These are phyloP conservation scores for Ptilodon capucinus DNA, from an alignment of 2,888 invertebrate genomes.

Conservation along the genomic window DNA sequence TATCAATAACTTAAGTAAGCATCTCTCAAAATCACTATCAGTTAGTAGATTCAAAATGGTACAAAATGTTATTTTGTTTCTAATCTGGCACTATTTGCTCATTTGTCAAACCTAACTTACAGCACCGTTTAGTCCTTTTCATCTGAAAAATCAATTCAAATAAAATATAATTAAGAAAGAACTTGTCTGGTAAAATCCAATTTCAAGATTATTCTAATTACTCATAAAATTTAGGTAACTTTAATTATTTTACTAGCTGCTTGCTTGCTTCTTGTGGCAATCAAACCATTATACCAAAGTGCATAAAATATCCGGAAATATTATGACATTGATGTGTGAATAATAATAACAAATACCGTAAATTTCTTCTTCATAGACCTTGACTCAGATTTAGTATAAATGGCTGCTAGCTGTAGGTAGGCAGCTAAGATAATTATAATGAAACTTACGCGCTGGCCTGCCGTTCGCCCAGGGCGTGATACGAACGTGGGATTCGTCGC, in stretches of 20 bases:
- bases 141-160: slow-evolving; percentile 61
- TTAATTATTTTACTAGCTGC: too few species aligned
- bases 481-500: slow-evolving; percentile 89
- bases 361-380: neutral
- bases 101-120: slow-evolving; percentile 55
- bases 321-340: too few species aligned
- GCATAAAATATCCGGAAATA: neutral
- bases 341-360: too few species aligned
- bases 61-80: neutral
- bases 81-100: slow-evolving; percentile 5
- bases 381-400: too few species aligned
- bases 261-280: too few species aligned
- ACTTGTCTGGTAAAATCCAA: too few species aligned
- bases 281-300: too few species aligned
- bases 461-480: slow-evolving; percentile 96
- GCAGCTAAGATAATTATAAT: neutral
- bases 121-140: slow-evolving; percentile 61
- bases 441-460: slow-evolving; percentile 90
- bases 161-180: too few species aligned
- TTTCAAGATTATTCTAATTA: too few species aligned
- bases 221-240: too few species aligned
- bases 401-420: too few species aligned
- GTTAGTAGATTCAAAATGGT: slow-evolving; percentile 1
- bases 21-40: slow-evolving; percentile 6
- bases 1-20: neutral